Conservation (phyloP, 2,888 invertebrate species). For the Clostera curtula region DNA sequence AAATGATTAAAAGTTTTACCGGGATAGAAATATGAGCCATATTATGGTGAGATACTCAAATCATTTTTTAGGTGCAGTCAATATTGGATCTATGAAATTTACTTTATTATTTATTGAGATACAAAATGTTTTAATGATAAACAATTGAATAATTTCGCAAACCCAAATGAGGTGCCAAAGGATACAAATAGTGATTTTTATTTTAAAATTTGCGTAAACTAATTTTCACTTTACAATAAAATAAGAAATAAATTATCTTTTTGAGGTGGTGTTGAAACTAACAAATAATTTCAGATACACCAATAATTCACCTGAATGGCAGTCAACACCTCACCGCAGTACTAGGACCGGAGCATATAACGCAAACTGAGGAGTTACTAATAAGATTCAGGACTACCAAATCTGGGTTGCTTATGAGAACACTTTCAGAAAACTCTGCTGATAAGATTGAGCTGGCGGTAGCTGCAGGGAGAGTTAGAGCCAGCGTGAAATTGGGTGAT, state of each 20-base stretch:
- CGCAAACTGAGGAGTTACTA: constrained; percentile 92
- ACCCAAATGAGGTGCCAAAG: too few species aligned
- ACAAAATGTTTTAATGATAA: too few species aligned
- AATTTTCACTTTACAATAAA: neutral
- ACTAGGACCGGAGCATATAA: constrained; percentile 82
- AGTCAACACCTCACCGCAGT: constrained; percentile 89
- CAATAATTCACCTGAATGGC: constrained; percentile 91
- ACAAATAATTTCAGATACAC: constrained; percentile 86
- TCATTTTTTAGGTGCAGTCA: too few species aligned
- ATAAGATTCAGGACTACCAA: constrained; percentile 89
- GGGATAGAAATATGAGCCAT: too few species aligned
- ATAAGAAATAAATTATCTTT: too few species aligned
- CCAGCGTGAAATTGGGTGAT: constrained; percentile 88
- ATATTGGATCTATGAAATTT: too few species aligned
- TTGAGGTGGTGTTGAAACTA: too few species aligned
- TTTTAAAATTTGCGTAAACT: neutral
- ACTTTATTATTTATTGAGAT: too few species aligned
- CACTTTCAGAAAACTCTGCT: constrained; percentile 84
- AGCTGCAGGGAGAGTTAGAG: constrained; percentile 87
- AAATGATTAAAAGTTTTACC: too few species aligned
- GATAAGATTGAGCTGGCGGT: constrained; percentile 91
- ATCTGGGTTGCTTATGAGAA: constrained; percentile 85
- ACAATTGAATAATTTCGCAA: too few species aligned
- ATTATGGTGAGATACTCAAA: too few species aligned
- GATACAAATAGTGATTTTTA: too few species aligned